These are phyloP conservation scores for Eilema sororculum DNA, from an alignment of 2,888 invertebrate species.

Conservation along the genomic window DNA sequence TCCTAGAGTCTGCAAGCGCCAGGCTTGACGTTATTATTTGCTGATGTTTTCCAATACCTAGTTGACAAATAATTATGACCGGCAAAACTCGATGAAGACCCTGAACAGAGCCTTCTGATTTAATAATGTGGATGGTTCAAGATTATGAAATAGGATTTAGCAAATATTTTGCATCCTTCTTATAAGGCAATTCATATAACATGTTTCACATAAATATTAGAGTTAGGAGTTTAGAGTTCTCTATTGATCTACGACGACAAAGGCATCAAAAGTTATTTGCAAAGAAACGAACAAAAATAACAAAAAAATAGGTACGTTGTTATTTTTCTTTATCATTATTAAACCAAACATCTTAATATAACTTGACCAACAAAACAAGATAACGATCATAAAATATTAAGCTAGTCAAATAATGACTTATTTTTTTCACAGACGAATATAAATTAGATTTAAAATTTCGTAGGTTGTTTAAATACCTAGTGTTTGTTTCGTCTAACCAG, in stretches of 20 bases:
- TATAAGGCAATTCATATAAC: no score
- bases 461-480: constrained; percentile 57
- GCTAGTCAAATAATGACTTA: constrained; percentile 38
- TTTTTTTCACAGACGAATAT: constrained; percentile 47
- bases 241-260: neutral
- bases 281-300: neutral
- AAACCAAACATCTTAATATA: constrained; percentile 17
- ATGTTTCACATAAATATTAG: no score
- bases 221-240: no score
- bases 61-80: no score
- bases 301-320: no score
- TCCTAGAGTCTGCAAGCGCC: no score
- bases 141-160: no score
- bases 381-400: constrained; percentile 35
- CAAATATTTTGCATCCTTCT: no score
- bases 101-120: neutral
- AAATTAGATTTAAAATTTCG: constrained; percentile 7
- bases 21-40: no score
- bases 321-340: constrained; percentile 13
- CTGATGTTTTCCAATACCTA: no score
- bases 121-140: neutral
- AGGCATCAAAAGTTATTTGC: neutral
- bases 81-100: neutral
- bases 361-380: constrained; percentile 31
- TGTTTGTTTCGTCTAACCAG: constrained; percentile 46